These are phyloP conservation scores for Neotragus moschatus DNA, from an alignment of 2,113 vertebrate genomes.

Conservation along the genomic window DNA sequence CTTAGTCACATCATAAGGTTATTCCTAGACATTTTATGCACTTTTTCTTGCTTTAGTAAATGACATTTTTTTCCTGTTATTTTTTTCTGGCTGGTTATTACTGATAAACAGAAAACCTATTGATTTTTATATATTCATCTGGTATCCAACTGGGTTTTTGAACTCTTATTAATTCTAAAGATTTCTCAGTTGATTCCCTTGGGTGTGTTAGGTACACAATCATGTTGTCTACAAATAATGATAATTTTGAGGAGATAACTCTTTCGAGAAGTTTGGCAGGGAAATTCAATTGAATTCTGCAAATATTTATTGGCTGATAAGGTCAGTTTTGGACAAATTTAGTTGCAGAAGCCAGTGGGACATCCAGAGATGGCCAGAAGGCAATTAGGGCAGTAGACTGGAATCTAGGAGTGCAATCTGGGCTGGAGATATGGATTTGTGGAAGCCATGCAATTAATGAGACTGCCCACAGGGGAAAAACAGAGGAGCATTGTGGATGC, in stretches of 20 bases:
- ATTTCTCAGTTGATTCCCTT: constrained; percentile 53
- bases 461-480: not conserved
- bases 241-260: constrained; percentile 58
- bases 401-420: not conserved
- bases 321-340: constrained; percentile 64
- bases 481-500: not conserved
- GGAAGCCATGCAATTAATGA: constrained; percentile 17
- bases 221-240: constrained; percentile 68
- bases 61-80: not conserved
- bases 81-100: constrained; percentile 50
- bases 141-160: constrained; percentile 31
- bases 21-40: not conserved
- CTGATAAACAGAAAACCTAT: constrained; percentile 49
- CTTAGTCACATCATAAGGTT: constrained; percentile 4
- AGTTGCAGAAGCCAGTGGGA: constrained; percentile 55
- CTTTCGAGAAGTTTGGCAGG: constrained; percentile 70
- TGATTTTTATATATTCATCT: constrained; percentile 63
- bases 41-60: constrained; percentile 41
- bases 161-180: constrained; percentile 59
- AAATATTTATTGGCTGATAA: constrained; percentile 72
- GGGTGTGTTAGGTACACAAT: constrained; percentile 56
- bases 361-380: constrained; percentile 61
- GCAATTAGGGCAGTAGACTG: constrained; percentile 53
- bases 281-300: constrained; percentile 67
- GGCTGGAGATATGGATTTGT: not conserved